Conservation (phyloP, 2,113 vertebrate genomes). For the Passer domesticus region DNA sequence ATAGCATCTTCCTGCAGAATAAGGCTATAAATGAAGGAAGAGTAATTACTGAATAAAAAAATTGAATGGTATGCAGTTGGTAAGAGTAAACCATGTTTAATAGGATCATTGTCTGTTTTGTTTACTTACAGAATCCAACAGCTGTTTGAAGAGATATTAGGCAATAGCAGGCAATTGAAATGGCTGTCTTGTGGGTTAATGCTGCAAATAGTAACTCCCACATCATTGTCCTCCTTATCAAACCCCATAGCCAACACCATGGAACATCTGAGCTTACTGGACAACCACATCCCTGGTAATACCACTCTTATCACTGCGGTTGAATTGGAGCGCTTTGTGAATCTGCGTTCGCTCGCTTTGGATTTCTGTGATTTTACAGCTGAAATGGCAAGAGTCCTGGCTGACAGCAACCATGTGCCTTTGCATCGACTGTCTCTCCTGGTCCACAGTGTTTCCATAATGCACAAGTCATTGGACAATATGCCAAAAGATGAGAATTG, state of each 20-base stretch:
- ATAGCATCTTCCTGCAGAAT: neutral
- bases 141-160: slow-evolving; percentile 93
- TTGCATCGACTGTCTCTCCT: slow-evolving; percentile 95
- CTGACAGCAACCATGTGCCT: slow-evolving; percentile 86
- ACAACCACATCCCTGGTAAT: slow-evolving; percentile 86
- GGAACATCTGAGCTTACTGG: slow-evolving; percentile 93
- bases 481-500: slow-evolving; percentile 93
- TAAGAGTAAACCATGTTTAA: slow-evolving; percentile 4
- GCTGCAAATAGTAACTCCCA: slow-evolving; percentile 92
- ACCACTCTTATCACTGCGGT: slow-evolving; percentile 85
- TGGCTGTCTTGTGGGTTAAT: slow-evolving; percentile 97
- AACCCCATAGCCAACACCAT: slow-evolving; percentile 90
- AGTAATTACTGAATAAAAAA: neutral
- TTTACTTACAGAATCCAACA: slow-evolving; percentile 89
- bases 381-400: slow-evolving; percentile 90
- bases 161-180: slow-evolving; percentile 92
- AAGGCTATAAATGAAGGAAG: neutral
- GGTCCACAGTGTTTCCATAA: slow-evolving; percentile 89
- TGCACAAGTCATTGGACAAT: slow-evolving; percentile 89
- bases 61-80: neutral
- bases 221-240: slow-evolving; percentile 89
- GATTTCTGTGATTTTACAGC: slow-evolving; percentile 97
- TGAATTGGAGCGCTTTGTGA: slow-evolving; percentile 89
- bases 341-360: slow-evolving; percentile 89
- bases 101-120: slow-evolving; percentile 53